phyloP scores from a whole-genome alignment of 2,888 invertebrate species.

The Aquatica leii region DNA sequence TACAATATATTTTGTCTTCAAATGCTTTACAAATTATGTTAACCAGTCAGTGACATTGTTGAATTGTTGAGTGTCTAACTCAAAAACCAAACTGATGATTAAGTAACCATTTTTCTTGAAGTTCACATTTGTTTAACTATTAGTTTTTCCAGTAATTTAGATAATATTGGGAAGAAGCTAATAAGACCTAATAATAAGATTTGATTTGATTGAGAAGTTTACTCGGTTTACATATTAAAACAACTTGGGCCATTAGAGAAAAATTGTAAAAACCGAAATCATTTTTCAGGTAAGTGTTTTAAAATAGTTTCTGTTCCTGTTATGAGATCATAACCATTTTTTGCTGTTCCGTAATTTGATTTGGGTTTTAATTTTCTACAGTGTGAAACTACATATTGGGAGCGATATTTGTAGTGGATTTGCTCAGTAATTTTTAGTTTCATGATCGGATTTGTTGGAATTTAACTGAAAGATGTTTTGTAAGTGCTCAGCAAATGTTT shows the following conservation, averaged over 20 bases:
- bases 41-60: neutral
- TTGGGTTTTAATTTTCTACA: neutral
- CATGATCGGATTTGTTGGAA: too few relatives aligned
- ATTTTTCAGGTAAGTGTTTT: too few relatives aligned
- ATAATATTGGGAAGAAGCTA: too few relatives aligned
- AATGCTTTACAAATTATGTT: neutral
- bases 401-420: neutral
- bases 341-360: neutral
- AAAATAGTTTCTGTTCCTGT: neutral
- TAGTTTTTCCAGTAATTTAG: neutral
- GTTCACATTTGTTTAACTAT: neutral
- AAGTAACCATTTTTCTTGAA: neutral
- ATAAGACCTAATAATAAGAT: too few relatives aligned
- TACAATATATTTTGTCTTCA: neutral
- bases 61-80: too few relatives aligned
- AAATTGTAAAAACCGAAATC: too few relatives aligned
- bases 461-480: too few relatives aligned
- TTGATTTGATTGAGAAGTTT: neutral
- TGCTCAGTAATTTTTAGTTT: neutral
- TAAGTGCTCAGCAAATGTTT: neutral
- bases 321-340: neutral
- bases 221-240: too few relatives aligned
- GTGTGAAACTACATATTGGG: neutral
- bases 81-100: too few relatives aligned
- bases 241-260: too few relatives aligned